Evolutionary conservation across 2,888 invertebrate species (phyloP), one percentile per base, ranked within the genome.

Genomic region (Philereme transversata): DNA sequence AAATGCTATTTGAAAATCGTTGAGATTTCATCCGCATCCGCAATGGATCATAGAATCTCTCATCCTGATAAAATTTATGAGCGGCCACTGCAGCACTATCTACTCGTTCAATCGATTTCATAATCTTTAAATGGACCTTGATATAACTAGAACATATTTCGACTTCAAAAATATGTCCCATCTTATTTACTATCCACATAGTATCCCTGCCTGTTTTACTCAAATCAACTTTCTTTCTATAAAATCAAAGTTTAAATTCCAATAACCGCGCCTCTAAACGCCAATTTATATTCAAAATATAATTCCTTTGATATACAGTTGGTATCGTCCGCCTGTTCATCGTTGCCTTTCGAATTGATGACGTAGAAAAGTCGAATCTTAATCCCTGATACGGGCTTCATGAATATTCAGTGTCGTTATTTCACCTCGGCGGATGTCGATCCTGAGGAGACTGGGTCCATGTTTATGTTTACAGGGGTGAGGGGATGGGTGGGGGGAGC

Each of bases 381-480:
- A 88, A 88, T 88, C 86, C 85, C 74, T 84, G 84, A 86, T 88
- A 87, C 83, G 82, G 79, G 80, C 80, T 83, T 88, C 87, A 90
- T 90, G 90, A 90, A 90, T 90, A 91, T 91, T 90, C 90, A 87
- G 83, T 79, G 84, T 86, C 84, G 84, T 88, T 90, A 89, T 89
- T 90, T 88, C 87, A 90, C 90, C 88, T 90, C 87, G 83, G 75
- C 83, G 84, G 84, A 83, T 83, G 87, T 85, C 86, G 90, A 87
- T 89, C 82, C 84, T 84, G 83, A 45, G 45, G 40, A 40, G 40
- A 40, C 40, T 40, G 40, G 40, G 40, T 8, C 40, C 40, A 6
- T 40, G 40, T 40, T 40, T 40, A 40, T 40, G 40, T 40, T 40
- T 40, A 40, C 88, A 84, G 87, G 85, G 77, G 65, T 36, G 70